Base-by-base conservation (phyloP, 2,797 vertebrate species). In the Melanotaenia nigrans region DNA sequence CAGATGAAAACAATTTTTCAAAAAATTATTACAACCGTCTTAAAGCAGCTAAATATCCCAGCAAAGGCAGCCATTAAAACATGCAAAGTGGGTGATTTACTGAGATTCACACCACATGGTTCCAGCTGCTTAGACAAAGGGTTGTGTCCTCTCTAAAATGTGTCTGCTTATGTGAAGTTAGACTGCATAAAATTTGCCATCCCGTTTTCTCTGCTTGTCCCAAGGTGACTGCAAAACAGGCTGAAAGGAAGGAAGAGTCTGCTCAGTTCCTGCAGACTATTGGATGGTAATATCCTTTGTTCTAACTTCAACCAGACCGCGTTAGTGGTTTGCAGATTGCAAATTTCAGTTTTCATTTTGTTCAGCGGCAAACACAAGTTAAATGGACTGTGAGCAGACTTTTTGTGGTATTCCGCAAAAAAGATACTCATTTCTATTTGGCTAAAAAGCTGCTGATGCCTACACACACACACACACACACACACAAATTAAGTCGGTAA, bases 1-100 rank as follows among this genome's bases (percentile, higher is more conserved):
- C 42, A 56, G 56, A 75, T 65, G 66, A 83, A 64, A 74, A 82
- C 71, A 72, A 40, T 18, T 18, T 22, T 75, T 70, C 36, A 70
- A 76, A 77, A 40, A 87, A 14, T 18, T 42, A 79, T 85, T 75
- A 79, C 59, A 84, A 72, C 67, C 56, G 75, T 68, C 69, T 65
- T 51, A 60, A 28, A 65, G 69, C 65, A 66, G 58, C 20, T 61
- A 69, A 81, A 72, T 58, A 65, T 68, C 67, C 77, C 60, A 25
- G 67, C 69, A 63, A 62, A 81, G 53, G 65, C 62, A 69, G 61
- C 64, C 64, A 70, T 86, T 82, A 74, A 67, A 62, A 58, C 49
- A 53, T 38, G n/a, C 25, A 82, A 75, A 86, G 56, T 71, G 61
- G 70, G 57, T 77, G 75, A 83, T 73, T 79, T 78, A 63, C 73